Evolutionary conservation across 2,113 vertebrate species (phyloP), one percentile per base, ranked within the genome.

Genomic region (Nanger granti): DNA sequence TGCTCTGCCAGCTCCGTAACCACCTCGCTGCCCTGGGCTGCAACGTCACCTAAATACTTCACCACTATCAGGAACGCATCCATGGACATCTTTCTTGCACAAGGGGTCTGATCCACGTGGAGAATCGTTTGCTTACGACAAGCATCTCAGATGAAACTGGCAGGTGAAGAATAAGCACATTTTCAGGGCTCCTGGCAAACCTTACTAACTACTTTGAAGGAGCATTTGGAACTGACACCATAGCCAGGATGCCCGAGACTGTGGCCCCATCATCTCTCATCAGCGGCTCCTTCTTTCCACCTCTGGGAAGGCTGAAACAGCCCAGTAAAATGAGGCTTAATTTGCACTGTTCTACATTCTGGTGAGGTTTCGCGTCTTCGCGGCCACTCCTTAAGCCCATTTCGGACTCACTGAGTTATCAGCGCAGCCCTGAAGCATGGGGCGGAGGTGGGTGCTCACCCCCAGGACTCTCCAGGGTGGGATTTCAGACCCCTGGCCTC

Each of bases 161-260:
- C 12, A 69, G 57, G 14, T 22, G 44, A 47, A 60, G 44, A 52
- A 18, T 5, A 57, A 34, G 83, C 37, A 2, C 5, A 1, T 44
- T 29, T 66, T 26, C 6, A 4, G 62, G 62, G n/a, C 20, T 76
- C 85, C 59, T 24, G 82, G 41, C 34, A 31, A 15, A 73, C 10
- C 17, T 3, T 24, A n/a, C 11, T 17, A 22, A 76, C 5, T 3
- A 22, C 1, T 55, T n/a, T 34, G 31, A 47, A 20, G n/a, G 52
- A 9, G 44, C 1, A 12, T 3, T 17, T 2, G 1, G 8, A 10
- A 2, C 10, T 29, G 7, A 24, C 12, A 18, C 13, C 18, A 9
- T 11, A 20, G 66, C 54, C 14, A 2, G 44, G 29, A 4, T 0
- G 0, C n/a, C 47, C 7, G 0, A 14, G 66, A 3, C 3, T 2